Conservation (phyloP, 1,140 invertebrate genomes). For the Rhopalosiphum maidis region DNA sequence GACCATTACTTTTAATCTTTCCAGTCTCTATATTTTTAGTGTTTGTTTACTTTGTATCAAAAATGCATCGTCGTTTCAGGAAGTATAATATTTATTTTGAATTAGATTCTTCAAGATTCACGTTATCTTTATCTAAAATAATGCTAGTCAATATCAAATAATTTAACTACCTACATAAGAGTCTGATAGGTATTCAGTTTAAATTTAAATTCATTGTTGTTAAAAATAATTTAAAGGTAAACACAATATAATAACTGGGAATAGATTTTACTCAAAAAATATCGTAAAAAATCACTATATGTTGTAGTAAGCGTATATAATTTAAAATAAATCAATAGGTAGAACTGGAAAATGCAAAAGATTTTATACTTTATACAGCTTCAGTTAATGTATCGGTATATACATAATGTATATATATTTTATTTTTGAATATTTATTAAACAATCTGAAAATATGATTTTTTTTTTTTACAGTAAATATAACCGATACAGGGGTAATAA, state of each 20-base stretch:
- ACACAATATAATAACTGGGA: neutral
- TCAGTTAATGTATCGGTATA: too few species aligned
- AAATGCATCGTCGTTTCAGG: neutral
- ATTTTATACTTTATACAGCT: too few species aligned
- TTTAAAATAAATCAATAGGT: neutral
- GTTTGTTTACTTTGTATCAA: neutral
- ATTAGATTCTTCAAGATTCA: neutral
- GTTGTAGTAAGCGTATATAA: neutral
- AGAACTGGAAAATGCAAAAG: neutral
- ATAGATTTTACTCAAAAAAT: neutral
- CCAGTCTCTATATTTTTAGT: neutral
- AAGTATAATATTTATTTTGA: slow-evolving; percentile 12
- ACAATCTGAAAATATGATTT: too few species aligned
- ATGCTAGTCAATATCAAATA: neutral
- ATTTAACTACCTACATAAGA: neutral
- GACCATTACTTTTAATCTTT: neutral
- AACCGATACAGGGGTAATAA: too few species aligned
- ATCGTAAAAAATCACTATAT: neutral
- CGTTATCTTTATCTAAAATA: neutral
- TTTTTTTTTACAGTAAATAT: too few species aligned
- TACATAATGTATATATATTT: too few species aligned
- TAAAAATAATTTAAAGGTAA: neutral
- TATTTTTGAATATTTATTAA: too few species aligned
- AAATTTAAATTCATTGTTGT: neutral
- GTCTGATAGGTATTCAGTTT: neutral